Percentiles rank a stretch among this genome's conserved stretches.
These are phyloP conservation scores for Paratrypauchen microcephalus DNA, from an alignment of 2,797 vertebrate genomes.

Conservation along the genomic window DNA sequence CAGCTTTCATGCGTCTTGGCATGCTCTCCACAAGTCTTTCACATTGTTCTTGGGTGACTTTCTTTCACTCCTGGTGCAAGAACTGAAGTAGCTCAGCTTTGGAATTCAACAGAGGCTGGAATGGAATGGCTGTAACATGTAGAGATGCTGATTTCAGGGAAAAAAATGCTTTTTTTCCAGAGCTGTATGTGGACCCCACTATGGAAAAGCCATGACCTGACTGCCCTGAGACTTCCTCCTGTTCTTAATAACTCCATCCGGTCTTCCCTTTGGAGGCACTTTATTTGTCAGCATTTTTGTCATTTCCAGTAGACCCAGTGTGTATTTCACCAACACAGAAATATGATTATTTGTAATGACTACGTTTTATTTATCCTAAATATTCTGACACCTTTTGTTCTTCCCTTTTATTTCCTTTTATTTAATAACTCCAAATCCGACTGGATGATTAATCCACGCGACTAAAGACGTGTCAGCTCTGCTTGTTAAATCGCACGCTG, in stretches of 20 bases:
- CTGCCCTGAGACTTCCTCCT: neutral
- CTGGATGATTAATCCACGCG: slow-evolving; percentile 13
- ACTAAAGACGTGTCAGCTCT: slow-evolving; percentile 19
- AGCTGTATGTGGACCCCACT: neutral
- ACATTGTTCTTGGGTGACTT: too few species aligned
- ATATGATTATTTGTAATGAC: neutral
- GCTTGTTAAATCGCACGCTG: slow-evolving; percentile 25
- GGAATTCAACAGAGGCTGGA: too few species aligned
- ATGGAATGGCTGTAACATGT: too few species aligned
- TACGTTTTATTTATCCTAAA: neutral
- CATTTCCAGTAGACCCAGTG: slow-evolving; percentile 20
- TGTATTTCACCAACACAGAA: neutral
- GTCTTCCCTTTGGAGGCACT: slow-evolving; percentile 25
- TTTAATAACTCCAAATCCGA: neutral
- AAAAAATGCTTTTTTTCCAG: too few species aligned
- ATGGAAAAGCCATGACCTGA: neutral
- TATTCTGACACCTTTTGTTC: slow-evolving; percentile 17
- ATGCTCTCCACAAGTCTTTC: too few species aligned
- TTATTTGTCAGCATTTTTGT: slow-evolving; percentile 40
- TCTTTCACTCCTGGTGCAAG: too few species aligned
- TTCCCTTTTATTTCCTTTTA: neutral
- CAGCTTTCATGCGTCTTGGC: too few species aligned
- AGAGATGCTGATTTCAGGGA: too few species aligned
- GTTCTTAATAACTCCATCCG: slow-evolving; percentile 7
- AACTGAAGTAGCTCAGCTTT: too few species aligned